Evolutionary conservation across 2,888 invertebrate species (phyloP).

Genomic region (Drosophila anomalipes): DNA sequence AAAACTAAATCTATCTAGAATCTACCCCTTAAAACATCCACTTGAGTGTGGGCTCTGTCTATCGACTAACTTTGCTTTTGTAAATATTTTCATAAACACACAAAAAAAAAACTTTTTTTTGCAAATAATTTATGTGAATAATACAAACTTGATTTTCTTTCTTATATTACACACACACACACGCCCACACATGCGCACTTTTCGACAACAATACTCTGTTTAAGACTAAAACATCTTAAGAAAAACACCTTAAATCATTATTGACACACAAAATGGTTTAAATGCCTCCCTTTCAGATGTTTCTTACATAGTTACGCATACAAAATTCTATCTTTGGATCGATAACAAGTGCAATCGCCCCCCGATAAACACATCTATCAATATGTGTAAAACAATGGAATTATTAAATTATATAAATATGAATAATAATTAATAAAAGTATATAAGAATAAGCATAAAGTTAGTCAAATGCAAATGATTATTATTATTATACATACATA

Average conservation of each 20-base stretch:
- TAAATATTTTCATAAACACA: background rate
- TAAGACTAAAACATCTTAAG: background rate
- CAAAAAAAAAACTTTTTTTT: background rate
- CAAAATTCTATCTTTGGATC: background rate
- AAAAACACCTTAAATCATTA: background rate
- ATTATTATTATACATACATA: too few relatives aligned
- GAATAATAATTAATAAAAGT: background rate
- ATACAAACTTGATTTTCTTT: conserved; percentile 1
- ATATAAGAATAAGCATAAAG: background rate
- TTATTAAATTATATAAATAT: background rate
- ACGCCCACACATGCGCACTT: background rate
- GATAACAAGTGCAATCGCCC: conserved; percentile 7
- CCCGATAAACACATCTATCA: background rate
- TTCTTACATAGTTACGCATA: conserved; percentile 63
- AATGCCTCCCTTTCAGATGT: conserved; percentile 64
- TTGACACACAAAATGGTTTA: conserved; percentile 25
- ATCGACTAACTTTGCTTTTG: background rate
- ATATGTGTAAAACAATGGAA: background rate
- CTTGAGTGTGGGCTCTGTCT: background rate
- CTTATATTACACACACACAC: background rate
- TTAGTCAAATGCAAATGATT: too few relatives aligned
- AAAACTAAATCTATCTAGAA: background rate
- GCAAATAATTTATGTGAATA: background rate
- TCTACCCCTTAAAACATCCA: background rate
- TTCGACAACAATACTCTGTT: background rate